Percentiles rank a stretch among this genome's conserved stretches.
phyloP scores from a whole-genome alignment of 2,888 invertebrate genomes.

The Aplocera efformata region DNA sequence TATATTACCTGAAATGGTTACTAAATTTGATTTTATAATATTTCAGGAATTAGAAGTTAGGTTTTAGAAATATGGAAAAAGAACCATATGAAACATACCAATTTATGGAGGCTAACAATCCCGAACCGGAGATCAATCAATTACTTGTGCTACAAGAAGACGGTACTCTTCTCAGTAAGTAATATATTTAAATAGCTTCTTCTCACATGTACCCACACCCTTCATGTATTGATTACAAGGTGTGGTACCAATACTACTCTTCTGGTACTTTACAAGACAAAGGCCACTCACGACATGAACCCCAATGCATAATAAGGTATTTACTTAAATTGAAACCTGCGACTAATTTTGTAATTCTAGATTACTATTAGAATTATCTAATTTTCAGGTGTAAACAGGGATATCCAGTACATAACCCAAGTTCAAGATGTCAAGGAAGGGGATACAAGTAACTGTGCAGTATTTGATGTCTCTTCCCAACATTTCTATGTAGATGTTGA shows the following conservation, averaged over 20 bases:
- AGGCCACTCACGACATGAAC: too few relatives aligned
- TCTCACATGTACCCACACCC: too few relatives aligned
- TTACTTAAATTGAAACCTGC: too few relatives aligned
- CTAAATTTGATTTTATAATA: too few relatives aligned
- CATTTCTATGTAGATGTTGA: conserved; percentile 61
- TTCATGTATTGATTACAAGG: too few relatives aligned
- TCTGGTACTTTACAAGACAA: too few relatives aligned
- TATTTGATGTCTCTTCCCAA: conserved; percentile 56
- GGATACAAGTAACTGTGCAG: conserved; percentile 44
- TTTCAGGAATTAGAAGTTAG: neutral
- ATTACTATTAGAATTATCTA: conserved; percentile 8
- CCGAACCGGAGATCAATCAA: conserved; percentile 46
- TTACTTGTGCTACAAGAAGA: conserved; percentile 66
- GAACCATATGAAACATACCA: conserved; percentile 59
- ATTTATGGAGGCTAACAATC: conserved; percentile 43
- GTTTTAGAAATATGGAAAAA: conserved; percentile 51
- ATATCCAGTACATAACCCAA: conserved; percentile 58
- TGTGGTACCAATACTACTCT: too few relatives aligned
- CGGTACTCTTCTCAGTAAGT: conserved; percentile 59
- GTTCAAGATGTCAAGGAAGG: conserved; percentile 51
- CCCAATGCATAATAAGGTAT: too few relatives aligned
- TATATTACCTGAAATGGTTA: too few relatives aligned
- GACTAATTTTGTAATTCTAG: too few relatives aligned
- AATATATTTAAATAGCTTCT: too few relatives aligned
- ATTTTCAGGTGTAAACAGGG: conserved; percentile 53